Evolutionary conservation across 92 coral and sea anemone genomes (phyloP).

Genomic region (Bergia puertoricense): DNA sequence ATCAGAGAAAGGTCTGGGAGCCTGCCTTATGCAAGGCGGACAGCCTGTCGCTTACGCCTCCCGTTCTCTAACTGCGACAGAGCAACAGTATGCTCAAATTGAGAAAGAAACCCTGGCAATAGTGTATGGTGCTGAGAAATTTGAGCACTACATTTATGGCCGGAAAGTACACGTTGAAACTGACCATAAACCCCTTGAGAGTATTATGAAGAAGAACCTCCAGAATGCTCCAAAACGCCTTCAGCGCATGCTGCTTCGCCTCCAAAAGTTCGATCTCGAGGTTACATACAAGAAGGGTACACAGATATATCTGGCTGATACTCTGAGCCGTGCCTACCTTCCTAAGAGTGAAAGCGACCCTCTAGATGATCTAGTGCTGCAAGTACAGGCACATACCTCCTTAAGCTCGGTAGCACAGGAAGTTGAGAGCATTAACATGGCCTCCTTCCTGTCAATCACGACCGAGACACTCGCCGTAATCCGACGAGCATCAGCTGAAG

Average conservation of each 20-base stretch:
- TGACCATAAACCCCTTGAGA: conserved; percentile 30
- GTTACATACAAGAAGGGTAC: conserved; percentile 15
- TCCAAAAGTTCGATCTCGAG: conserved; percentile 12
- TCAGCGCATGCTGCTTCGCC: neutral
- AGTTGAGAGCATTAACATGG: conserved; percentile 4
- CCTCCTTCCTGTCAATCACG: neutral
- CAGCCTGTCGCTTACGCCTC: conserved; percentile 32
- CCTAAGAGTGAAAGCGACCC: no score
- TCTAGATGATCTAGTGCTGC: no score
- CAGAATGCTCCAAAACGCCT: conserved; percentile 25
- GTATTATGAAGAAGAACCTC: conserved; percentile 17
- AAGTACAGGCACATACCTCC: no score
- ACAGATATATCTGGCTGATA: neutral
- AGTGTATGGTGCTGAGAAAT: neutral
- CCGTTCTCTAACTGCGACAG: conserved; percentile 15
- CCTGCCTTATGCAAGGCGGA: conserved; percentile 23
- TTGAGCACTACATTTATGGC: conserved; percentile 31
- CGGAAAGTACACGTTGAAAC: conserved; percentile 11
- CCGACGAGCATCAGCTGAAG: neutral
- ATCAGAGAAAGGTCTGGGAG: conserved; percentile 16
- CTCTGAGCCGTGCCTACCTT: neutral
- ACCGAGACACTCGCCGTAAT: neutral
- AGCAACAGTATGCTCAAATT: conserved; percentile 26
- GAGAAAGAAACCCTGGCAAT: conserved; percentile 20
- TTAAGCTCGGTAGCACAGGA: neutral